Evolutionary conservation across 2,888 invertebrate genomes (phyloP), one percentile per base, ranked within the genome.

Genomic region (Nasonia oneida): DNA sequence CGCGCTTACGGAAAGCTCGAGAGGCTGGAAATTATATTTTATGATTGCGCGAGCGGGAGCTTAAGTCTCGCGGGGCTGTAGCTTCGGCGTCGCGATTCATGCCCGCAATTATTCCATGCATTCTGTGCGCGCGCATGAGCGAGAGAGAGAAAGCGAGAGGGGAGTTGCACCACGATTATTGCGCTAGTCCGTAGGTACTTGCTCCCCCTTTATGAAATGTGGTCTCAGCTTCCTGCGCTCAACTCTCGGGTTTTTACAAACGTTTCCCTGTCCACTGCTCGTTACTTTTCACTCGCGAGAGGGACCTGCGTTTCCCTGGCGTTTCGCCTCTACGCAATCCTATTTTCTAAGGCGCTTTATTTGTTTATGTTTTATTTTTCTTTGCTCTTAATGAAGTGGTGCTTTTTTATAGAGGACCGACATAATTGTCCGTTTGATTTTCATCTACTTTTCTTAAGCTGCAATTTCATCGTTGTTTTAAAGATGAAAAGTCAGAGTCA

Each of bases 91-190:
- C 53, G 71, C 77, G 77, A 83, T 57, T 70, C 83, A 70, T 39
- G 70, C 76, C 86, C 88, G 88, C 89, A 91, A 91, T 91, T 91
- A 91, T 91, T 91, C 90, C 90, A 90, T 90, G 90, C 90, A 91
- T 91, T 90, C 90, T 90, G 89, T 90, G 89, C 78, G 78, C 23
- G 50, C 18, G 64, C 10, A 23, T 47, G 78, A 39, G 39, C 18
- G 73, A 73, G 73, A 42, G 42, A 73, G 42, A 47, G 73, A n/a
- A 23, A 73, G 23, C 29, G 29, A 1, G 29, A 29, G 18, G 42
- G 8, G 73, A 39, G 42, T n/a, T 10, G 10, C 37, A 8, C 37
- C n/a, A 64, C 82, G 67, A 78, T 82, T 84, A 84, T 84, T 81
- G 84, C 74, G 73, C 47, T 39, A 23, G 42, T 23, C 42, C 71